Conservation (phyloP, 2,888 invertebrate species). For the Tachina lurida region DNA sequence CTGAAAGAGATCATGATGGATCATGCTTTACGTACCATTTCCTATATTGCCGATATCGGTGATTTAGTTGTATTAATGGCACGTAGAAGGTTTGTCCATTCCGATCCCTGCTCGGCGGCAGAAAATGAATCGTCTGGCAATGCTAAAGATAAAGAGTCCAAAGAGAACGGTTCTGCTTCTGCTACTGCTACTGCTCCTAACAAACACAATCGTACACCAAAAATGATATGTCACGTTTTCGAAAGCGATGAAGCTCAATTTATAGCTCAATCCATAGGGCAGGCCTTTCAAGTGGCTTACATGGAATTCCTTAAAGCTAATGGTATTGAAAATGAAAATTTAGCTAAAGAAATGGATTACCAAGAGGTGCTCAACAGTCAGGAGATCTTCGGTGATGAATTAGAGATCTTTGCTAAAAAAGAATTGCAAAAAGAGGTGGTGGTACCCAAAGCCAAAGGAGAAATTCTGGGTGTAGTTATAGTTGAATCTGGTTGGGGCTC, state of each 20-base stretch:
- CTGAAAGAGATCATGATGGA: slow-evolving; percentile 99
- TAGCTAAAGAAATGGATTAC: slow-evolving; percentile 99
- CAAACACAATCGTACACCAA: slow-evolving; percentile 92
- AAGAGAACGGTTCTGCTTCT: slow-evolving; percentile 52
- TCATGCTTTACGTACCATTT: slow-evolving; percentile 98
- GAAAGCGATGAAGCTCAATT: slow-evolving; percentile 99
- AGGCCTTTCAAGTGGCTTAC: slow-evolving; percentile 99
- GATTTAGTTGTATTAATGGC: slow-evolving; percentile 99
- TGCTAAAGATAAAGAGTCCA: slow-evolving; percentile 69
- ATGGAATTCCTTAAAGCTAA: slow-evolving; percentile 99
- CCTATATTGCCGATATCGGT: slow-evolving; percentile 99
- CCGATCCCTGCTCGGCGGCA: slow-evolving; percentile 86
- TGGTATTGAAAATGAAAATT: slow-evolving; percentile 99
- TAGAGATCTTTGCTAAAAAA: slow-evolving; percentile 99
- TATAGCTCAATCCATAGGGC: slow-evolving; percentile 99
- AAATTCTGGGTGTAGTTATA: slow-evolving; percentile 98
- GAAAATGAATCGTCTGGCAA: slow-evolving; percentile 45
- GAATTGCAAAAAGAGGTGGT: slow-evolving; percentile 99
- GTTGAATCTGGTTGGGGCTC: slow-evolving; percentile 99
- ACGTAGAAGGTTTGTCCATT: slow-evolving; percentile 94
- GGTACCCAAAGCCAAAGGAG: slow-evolving; percentile 98
- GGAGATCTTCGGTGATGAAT: slow-evolving; percentile 99
- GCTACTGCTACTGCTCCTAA: slow-evolving; percentile 12
- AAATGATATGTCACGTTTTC: slow-evolving; percentile 99
- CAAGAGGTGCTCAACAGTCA: slow-evolving; percentile 99